phyloP scores from a whole-genome alignment of 2,797 vertebrate species.

The Gadopsis bispinosus region DNA sequence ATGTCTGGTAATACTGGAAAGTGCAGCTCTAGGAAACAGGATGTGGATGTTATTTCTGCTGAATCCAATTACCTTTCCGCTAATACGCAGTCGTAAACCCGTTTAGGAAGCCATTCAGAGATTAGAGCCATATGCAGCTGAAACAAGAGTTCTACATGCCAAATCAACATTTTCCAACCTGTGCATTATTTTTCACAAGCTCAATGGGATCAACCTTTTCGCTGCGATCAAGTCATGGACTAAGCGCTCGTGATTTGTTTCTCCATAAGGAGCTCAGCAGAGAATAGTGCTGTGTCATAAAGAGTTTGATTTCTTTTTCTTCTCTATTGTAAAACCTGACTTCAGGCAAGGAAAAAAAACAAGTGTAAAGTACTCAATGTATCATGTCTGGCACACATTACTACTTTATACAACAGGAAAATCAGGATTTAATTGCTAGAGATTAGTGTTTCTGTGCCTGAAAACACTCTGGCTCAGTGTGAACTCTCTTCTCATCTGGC shows the following conservation, averaged over 20 bases:
- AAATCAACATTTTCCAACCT: slow-evolving; percentile 45
- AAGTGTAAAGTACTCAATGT: background rate
- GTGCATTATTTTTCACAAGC: slow-evolving; percentile 37
- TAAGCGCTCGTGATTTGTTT: slow-evolving; percentile 28
- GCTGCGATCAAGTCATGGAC: slow-evolving; percentile 32
- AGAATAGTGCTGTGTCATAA: slow-evolving; percentile 41
- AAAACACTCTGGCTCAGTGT: background rate
- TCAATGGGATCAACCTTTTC: slow-evolving; percentile 49
- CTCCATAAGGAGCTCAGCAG: slow-evolving; percentile 45
- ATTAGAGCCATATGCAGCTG: slow-evolving; percentile 76
- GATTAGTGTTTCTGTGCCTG: slow-evolving; percentile 10
- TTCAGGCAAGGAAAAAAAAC: slow-evolving; percentile 1
- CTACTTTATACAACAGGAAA: background rate
- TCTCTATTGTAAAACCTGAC: slow-evolving; percentile 31
- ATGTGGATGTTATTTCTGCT: slow-evolving; percentile 75
- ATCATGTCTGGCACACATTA: slow-evolving; percentile 11
- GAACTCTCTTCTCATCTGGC: slow-evolving; percentile 11
- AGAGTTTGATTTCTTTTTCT: slow-evolving; percentile 18
- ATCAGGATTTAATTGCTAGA: slow-evolving; percentile 1
- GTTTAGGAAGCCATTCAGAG: slow-evolving; percentile 67
- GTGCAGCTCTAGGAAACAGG: slow-evolving; percentile 49
- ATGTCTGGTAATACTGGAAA: slow-evolving; percentile 26
- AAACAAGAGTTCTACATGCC: slow-evolving; percentile 48
- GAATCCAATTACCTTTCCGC: slow-evolving; percentile 82
- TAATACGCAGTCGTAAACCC: slow-evolving; percentile 69